These are phyloP conservation scores for Ecliptopera silaceata DNA, from an alignment of 2,888 invertebrate species.

Conservation along the genomic window DNA sequence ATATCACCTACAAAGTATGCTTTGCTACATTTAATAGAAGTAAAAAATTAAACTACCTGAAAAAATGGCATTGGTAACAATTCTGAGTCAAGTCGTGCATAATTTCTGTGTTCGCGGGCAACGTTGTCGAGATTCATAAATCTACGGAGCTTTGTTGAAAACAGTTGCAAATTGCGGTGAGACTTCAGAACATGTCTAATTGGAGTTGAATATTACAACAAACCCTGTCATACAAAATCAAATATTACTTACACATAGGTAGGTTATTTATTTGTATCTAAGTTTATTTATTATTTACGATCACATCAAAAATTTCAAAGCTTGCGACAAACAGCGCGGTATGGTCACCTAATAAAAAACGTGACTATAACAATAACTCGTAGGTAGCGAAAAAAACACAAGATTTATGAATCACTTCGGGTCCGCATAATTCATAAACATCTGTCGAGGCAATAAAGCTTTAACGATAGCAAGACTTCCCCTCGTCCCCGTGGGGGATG, in stretches of 20 bases:
- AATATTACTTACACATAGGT: too few species aligned
- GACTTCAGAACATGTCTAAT: not conserved
- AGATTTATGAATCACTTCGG: slow-evolving; percentile 57
- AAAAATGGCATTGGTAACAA: slow-evolving; percentile 5
- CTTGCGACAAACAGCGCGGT: slow-evolving; percentile 2
- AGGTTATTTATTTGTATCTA: not conserved
- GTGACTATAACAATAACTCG: slow-evolving; percentile 35
- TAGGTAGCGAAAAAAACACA: slow-evolving; percentile 47
- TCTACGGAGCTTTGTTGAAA: slow-evolving; percentile 24
- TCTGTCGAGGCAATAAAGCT: slow-evolving; percentile 63
- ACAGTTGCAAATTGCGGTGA: slow-evolving; percentile 17
- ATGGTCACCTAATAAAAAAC: slow-evolving; percentile 28
- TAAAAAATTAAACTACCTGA: slow-evolving; percentile 17
- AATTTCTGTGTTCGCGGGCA: slow-evolving; percentile 6
- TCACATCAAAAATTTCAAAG: slow-evolving; percentile 9
- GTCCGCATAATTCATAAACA: slow-evolving; percentile 65
- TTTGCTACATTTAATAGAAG: slow-evolving; percentile 14
- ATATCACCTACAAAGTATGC: not conserved
- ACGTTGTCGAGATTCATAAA: slow-evolving; percentile 20
- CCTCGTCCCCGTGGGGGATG: slow-evolving; percentile 38
- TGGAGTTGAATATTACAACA: too few species aligned
- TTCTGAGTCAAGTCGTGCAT: not conserved
- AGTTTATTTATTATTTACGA: slow-evolving; percentile 13
- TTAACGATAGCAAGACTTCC: slow-evolving; percentile 59
- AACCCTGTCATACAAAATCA: too few species aligned